phyloP scores from a whole-genome alignment of 2,888 invertebrate genomes.

The Eupithecia insigniata region DNA sequence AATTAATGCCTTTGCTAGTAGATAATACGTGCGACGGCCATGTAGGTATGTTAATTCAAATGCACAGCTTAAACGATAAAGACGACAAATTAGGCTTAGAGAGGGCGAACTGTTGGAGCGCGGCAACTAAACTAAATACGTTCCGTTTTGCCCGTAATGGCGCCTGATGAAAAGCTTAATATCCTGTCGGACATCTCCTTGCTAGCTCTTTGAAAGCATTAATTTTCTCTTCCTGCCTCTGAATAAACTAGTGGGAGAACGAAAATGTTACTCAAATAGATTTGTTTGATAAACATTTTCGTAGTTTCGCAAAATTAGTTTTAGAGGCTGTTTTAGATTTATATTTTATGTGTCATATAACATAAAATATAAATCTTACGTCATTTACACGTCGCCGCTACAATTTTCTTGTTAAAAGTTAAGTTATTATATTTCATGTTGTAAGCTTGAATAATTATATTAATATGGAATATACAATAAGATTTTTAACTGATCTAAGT shows the following conservation, averaged over 20 bases:
- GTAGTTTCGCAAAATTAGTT: constrained; percentile 36
- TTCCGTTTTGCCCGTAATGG: constrained; percentile 56
- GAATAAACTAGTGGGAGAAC: constrained; percentile 62
- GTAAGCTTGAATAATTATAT: too few species aligned
- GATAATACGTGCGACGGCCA: constrained; percentile 13
- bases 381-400: too few species aligned
- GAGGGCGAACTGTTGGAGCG: constrained; percentile 48
- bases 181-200: constrained; percentile 59
- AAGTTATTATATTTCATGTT: too few species aligned
- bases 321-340: constrained; percentile 18
- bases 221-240: constrained; percentile 67
- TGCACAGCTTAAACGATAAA: constrained; percentile 46
- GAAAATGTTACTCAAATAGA: constrained; percentile 40
- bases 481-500: too few species aligned
- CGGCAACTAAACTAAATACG: constrained; percentile 45
- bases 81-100: constrained; percentile 50
- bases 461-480: too few species aligned
- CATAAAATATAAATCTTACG: too few species aligned
- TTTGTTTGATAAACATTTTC: constrained; percentile 32
- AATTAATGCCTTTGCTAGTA: constrained; percentile 29
- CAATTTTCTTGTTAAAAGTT: too few species aligned
- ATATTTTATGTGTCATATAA: background rate
- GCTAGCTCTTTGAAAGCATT: constrained; percentile 67
- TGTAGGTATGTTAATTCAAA: constrained; percentile 38
- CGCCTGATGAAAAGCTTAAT: constrained; percentile 72